Evolutionary conservation across 2,113 vertebrate genomes (phyloP).

Genomic region (Ameiurus melas): DNA sequence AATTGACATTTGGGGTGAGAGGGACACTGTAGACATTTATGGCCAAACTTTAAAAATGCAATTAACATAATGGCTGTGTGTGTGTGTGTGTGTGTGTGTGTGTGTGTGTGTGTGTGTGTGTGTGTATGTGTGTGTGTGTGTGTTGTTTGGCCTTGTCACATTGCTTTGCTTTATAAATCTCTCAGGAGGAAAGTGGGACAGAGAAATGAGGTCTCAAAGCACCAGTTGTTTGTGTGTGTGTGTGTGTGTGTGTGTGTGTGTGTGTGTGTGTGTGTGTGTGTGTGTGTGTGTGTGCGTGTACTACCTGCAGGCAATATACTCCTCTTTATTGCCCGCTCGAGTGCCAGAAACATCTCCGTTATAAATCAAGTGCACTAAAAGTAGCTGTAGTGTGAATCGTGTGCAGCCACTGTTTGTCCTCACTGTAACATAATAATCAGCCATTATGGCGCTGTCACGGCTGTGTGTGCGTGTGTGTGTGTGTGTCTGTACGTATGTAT

Average conservation of each 20-base stretch:
- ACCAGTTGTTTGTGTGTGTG: slow-evolving; percentile 38
- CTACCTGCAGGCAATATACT: slow-evolving; percentile 62
- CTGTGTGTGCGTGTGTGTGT: slow-evolving; percentile 1
- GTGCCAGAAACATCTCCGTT: slow-evolving; percentile 62
- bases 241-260: slow-evolving; percentile 27
- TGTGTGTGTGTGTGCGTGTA: background rate
- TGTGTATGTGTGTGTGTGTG: background rate
- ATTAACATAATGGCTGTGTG: background rate
- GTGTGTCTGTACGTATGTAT: background rate
- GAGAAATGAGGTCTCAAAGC: slow-evolving; percentile 63
- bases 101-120: background rate
- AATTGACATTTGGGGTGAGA: background rate
- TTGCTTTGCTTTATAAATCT: background rate
- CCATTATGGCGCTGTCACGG: slow-evolving; percentile 55
- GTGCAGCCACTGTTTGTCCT: slow-evolving; percentile 51
- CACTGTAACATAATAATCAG: slow-evolving; percentile 66
- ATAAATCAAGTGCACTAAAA: slow-evolving; percentile 73
- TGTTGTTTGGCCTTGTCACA: background rate
- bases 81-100: background rate
- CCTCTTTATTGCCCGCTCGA: slow-evolving; percentile 69
- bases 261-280: slow-evolving; percentile 21
- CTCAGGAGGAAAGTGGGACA: background rate
- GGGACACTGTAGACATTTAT: background rate
- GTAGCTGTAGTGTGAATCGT: slow-evolving; percentile 59
- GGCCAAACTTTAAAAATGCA: background rate